Conservation (phyloP, 2,888 invertebrate genomes). For the Eustalomyia histrio region DNA sequence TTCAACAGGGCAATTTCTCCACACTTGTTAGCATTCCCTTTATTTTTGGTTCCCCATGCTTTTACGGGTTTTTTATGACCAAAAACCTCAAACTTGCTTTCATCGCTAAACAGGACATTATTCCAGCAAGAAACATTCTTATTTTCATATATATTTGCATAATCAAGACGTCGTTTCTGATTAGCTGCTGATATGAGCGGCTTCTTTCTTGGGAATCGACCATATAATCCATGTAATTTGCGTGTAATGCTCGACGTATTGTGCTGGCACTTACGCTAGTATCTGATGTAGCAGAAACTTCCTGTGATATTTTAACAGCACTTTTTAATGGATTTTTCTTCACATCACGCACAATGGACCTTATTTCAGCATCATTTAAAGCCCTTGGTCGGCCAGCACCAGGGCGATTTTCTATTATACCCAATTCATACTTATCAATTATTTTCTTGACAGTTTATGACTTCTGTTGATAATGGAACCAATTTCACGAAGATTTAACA, state of each 20-base stretch:
- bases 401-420: background rate
- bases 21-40: background rate
- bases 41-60: no score
- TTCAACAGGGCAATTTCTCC: background rate
- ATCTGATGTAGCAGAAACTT: background rate
- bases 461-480: slow-evolving; percentile 11
- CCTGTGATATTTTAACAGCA: slow-evolving; percentile 14
- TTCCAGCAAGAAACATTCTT: slow-evolving; percentile 12
- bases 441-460: background rate
- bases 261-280: slow-evolving; percentile 7
- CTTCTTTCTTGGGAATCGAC: background rate
- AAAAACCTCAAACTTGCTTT: no score
- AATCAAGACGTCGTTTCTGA: background rate
- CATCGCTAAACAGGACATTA: no score
- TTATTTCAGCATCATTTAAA: slow-evolving; percentile 13
- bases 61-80: no score
- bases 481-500: background rate
- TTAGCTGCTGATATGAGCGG: background rate
- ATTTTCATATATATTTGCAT: slow-evolving; percentile 3
- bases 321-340: background rate
- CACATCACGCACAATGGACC: slow-evolving; percentile 2
- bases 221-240: slow-evolving; percentile 2
- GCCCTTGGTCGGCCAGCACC: slow-evolving; percentile 5
- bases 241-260: slow-evolving; percentile 11
- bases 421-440: background rate